phyloP scores from a whole-genome alignment of 2,888 invertebrate genomes.

The Folsomia manolachei region DNA sequence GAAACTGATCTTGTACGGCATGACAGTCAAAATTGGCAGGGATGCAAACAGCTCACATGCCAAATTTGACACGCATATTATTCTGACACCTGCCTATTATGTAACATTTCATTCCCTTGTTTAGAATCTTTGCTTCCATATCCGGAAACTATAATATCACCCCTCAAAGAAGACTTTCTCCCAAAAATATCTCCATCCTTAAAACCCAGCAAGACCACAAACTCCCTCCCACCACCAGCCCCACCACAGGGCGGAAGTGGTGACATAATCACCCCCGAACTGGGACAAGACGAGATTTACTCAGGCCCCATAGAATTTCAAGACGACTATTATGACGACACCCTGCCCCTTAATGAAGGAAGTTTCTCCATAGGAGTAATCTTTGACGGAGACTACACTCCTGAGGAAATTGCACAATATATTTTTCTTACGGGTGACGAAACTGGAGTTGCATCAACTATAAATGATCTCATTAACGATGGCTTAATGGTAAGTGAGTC shows the following conservation, averaged over 20 bases:
- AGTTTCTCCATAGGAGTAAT: neutral
- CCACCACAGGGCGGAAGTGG: neutral
- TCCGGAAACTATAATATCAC: too few species aligned
- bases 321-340: neutral
- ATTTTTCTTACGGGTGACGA: conserved; percentile 81
- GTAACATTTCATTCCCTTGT: too few species aligned
- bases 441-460: conserved; percentile 70
- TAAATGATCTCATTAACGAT: conserved; percentile 73
- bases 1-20: too few species aligned
- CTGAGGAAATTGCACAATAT: conserved; percentile 77
- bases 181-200: neutral
- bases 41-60: too few species aligned
- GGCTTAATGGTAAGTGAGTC: conserved; percentile 54
- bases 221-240: neutral
- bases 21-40: too few species aligned
- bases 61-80: too few species aligned
- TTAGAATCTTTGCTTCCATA: too few species aligned
- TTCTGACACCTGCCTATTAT: too few species aligned
- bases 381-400: conserved; percentile 61
- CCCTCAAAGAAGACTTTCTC: neutral
- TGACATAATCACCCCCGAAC: neutral
- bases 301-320: neutral
- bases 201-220: neutral
- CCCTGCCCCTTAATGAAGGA: neutral
- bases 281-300: neutral